These are phyloP conservation scores for Mycalesis mineus DNA, from an alignment of 2,888 invertebrate genomes.

Conservation along the genomic window DNA sequence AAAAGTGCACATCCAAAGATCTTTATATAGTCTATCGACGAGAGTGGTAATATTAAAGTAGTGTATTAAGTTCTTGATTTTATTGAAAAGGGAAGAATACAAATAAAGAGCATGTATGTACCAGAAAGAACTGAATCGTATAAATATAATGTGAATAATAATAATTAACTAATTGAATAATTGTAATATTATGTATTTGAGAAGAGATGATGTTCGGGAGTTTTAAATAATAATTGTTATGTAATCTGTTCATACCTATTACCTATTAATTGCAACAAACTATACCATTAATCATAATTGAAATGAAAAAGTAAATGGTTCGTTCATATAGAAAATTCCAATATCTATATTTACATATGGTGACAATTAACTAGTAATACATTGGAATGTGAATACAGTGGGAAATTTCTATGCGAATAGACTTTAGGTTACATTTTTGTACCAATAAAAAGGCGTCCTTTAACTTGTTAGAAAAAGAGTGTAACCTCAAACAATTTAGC, in stretches of 20 bases:
- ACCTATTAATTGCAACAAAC: neutral
- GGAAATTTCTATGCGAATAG: neutral
- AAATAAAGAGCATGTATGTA: slow-evolving; percentile 29
- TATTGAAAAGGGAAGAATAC: slow-evolving; percentile 9
- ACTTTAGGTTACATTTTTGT: neutral
- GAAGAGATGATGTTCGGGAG: slow-evolving; percentile 19
- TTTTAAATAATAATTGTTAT: slow-evolving; percentile 1
- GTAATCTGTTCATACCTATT: neutral
- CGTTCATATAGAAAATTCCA: no score
- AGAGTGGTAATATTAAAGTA: slow-evolving; percentile 23
- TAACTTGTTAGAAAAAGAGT: neutral
- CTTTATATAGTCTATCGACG: slow-evolving; percentile 32
- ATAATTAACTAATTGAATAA: neutral
- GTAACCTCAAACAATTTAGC: neutral
- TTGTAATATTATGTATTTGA: slow-evolving; percentile 11
- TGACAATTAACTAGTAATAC: no score
- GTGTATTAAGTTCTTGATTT: slow-evolving; percentile 29
- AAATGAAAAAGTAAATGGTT: neutral
- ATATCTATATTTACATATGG: neutral
- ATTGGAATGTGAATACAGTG: neutral
- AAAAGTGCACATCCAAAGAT: slow-evolving; percentile 38
- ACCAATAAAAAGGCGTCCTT: neutral
- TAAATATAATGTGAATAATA: slow-evolving; percentile 19
- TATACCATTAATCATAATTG: neutral
- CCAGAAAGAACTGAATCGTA: slow-evolving; percentile 31